Conservation (phyloP, 2,797 vertebrate species). For the Alca torda region DNA sequence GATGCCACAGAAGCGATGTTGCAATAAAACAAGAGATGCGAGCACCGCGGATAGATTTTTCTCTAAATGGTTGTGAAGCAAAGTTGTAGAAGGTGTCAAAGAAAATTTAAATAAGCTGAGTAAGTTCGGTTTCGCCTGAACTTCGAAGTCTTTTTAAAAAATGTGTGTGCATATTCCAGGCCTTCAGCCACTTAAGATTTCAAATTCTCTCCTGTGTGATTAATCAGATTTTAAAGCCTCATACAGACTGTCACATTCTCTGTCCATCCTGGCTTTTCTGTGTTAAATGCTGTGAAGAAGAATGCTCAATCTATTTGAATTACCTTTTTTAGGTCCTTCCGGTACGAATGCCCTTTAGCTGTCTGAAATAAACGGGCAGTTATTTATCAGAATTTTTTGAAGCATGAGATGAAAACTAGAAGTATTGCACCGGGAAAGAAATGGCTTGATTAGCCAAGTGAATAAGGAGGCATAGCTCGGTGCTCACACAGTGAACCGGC, state of each 20-base stretch:
- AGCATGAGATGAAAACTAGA: not conserved
- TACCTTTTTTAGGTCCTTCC: not conserved
- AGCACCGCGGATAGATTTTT: not conserved
- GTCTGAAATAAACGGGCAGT: not conserved
- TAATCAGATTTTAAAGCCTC: not conserved
- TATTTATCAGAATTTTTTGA: not conserved
- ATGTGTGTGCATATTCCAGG: not conserved
- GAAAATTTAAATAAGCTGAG: not conserved
- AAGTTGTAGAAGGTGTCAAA: not conserved
- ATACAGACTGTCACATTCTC: not conserved
- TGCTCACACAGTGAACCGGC: not conserved
- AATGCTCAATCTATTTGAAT: not conserved
- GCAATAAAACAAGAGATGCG: not conserved
- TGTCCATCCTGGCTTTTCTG: not conserved
- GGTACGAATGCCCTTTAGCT: not conserved
- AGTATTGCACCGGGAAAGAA: not conserved
- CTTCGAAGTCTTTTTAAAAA: not conserved
- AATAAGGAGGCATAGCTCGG: not conserved
- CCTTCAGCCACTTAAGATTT: not conserved
- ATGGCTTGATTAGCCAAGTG: not conserved
- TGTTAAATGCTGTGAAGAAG: not conserved
- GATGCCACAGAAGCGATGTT: not conserved
- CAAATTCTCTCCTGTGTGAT: not conserved
- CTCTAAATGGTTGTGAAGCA: not conserved
- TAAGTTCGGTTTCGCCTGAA: not conserved